These are phyloP conservation scores for Yoshiicerus persimilis DNA, from an alignment of 1,140 invertebrate species.

Conservation along the genomic window DNA sequence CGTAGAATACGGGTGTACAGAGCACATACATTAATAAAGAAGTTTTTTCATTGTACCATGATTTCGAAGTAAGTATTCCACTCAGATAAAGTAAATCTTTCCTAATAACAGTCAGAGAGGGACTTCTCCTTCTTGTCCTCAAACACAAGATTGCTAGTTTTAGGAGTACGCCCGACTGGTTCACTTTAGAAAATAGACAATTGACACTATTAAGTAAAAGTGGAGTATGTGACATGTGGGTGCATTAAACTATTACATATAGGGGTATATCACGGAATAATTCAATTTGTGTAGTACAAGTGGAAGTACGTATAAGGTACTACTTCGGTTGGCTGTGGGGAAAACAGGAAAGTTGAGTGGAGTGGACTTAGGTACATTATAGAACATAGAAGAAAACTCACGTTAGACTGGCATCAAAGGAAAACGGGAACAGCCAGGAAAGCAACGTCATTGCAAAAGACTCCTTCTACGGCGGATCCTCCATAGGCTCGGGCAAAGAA, in stretches of 20 bases:
- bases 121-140: neutral
- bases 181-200: neutral
- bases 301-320: neutral
- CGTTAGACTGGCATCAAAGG: neutral
- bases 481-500: neutral
- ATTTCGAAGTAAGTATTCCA: no score
- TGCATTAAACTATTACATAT: neutral
- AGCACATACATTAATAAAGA: no score
- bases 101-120: neutral
- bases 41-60: no score
- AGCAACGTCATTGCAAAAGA: neutral
- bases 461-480: conserved; percentile 13
- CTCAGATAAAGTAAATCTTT: neutral
- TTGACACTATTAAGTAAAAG: neutral
- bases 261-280: neutral
- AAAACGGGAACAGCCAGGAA: neutral
- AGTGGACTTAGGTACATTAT: neutral
- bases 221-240: neutral
- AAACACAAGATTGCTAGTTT: neutral
- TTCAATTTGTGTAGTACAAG: neutral
- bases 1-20: no score
- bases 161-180: neutral
- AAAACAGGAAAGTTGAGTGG: neutral
- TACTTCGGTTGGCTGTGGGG: neutral
- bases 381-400: neutral